Evolutionary conservation across 2,888 invertebrate species (phyloP), one percentile per base, ranked within the genome.

Genomic region (Onthophagus sagittarius): DNA sequence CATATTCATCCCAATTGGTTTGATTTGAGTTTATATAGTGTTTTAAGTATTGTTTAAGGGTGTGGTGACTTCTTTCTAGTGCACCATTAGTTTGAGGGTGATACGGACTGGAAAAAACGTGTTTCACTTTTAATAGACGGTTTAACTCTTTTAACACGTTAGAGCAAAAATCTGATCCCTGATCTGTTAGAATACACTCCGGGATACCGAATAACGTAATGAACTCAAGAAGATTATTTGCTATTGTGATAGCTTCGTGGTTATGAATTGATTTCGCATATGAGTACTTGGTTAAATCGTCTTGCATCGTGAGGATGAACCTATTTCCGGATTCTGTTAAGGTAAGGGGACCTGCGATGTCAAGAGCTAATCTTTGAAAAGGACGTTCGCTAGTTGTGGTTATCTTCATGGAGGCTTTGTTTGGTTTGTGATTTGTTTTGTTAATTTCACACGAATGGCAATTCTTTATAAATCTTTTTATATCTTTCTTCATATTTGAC

Each of bases 291-390:
- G 82, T 81, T 39, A 83, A 73, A 74, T 83, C 81, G 72, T 84
- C 82, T 78, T 82, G 81, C 6, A 82, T 39, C 0, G 84, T 83
- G n/a, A 84, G 70, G 31, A 84, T 80, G 71, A 77, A 84, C 77
- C 78, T 78, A 74, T 82, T 83, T 23, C 80, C 81, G 13, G 75
- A 71, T 71, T 78, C 75, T 0, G 82, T 80, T 69, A 77, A 53
- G 0, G 80, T 77, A 72, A 84, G 71, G 1, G 82, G 83, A 5
- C 81, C 82, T 53, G 82, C 82, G 2, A 83, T 79, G 69, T 84
- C 83, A 5, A 83, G 13, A 33, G 79, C 80, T 14, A 80, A 77
- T 75, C 78, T 77, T 79, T 82, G 73, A 72, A 23, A 71, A 70
- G 39, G 69, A 15, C 72, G 73, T 31, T 39, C n/a, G n/a, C 70